A percentile compares a stretch with the other conserved stretches of the same genome.
phyloP scores from a whole-genome alignment of 2,888 invertebrate species.

The Neelides folsomi region DNA sequence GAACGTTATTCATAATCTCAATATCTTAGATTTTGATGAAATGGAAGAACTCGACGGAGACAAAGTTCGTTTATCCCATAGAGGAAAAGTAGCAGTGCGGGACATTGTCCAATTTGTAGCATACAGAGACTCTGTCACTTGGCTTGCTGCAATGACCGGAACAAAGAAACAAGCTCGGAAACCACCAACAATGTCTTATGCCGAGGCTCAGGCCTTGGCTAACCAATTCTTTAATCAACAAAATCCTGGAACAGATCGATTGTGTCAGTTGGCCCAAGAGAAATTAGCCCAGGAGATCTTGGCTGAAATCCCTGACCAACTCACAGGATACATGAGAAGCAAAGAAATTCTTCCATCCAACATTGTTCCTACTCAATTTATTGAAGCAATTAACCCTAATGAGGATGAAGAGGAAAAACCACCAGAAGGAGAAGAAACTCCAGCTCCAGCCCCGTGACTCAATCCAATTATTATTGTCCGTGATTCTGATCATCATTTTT shows the following conservation, averaged over 20 bases:
- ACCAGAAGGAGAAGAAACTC: no score
- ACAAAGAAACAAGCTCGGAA: slow-evolving; percentile 21
- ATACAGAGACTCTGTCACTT: slow-evolving; percentile 35
- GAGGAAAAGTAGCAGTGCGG: slow-evolving; percentile 40
- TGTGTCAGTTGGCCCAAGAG: slow-evolving; percentile 20
- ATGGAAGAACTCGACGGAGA: slow-evolving; percentile 47
- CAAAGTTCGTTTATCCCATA: slow-evolving; percentile 34
- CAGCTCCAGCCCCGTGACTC: no score
- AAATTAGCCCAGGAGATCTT: slow-evolving; percentile 27
- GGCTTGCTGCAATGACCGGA: slow-evolving; percentile 30
- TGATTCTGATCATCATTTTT: no score
- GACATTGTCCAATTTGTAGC: slow-evolving; percentile 51
- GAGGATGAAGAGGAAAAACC: no score
- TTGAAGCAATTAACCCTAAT: no score
- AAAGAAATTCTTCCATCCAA: slow-evolving; percentile 38
- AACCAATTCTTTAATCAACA: neutral
- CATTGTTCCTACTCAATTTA: no score
- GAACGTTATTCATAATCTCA: no score
- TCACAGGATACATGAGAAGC: slow-evolving; percentile 41
- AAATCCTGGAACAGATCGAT: slow-evolving; percentile 11
- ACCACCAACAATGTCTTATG: slow-evolving; percentile 23
- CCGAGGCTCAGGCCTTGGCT: neutral
- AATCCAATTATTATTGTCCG: no score
- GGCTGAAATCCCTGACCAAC: slow-evolving; percentile 45
- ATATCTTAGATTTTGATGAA: slow-evolving; percentile 39